Evolutionary conservation across 2,113 vertebrate genomes (phyloP).

Genomic region (Podocnemis expansa): DNA sequence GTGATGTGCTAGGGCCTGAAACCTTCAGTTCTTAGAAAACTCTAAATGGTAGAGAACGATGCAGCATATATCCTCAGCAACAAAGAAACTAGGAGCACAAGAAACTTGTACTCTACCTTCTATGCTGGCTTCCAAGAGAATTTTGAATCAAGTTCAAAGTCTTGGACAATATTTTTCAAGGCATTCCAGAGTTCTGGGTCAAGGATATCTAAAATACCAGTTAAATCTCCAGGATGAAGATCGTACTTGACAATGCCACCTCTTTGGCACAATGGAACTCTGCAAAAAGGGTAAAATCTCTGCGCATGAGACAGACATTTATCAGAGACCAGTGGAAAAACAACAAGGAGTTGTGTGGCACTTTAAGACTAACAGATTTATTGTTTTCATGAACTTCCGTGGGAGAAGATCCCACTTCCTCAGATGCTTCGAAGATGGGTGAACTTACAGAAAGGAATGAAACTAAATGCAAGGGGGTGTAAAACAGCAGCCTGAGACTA

Average conservation of each 20-base stretch:
- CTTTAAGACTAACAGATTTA: too few relatives aligned
- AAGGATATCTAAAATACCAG: not conserved
- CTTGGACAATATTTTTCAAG: not conserved
- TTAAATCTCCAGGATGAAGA: not conserved
- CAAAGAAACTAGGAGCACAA: not conserved
- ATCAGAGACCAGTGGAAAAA: not conserved
- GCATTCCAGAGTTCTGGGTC: not conserved
- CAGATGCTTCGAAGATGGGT: too few relatives aligned
- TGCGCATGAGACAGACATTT: not conserved
- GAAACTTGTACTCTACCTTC: not conserved
- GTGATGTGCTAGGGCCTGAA: not conserved
- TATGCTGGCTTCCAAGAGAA: not conserved
- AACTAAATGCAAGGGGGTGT: too few relatives aligned
- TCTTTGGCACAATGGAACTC: not conserved
- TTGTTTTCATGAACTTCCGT: too few relatives aligned
- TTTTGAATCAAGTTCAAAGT: slow-evolving; percentile 6
- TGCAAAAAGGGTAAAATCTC: not conserved
- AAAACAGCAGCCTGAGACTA: not conserved
- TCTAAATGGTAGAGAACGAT: not conserved
- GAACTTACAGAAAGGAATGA: too few relatives aligned
- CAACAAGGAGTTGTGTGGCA: too few relatives aligned
- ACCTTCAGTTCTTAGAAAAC: not conserved
- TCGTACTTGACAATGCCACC: fast-evolving
- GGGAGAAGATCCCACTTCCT: too few relatives aligned
- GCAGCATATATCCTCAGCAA: not conserved